A percentile compares a stretch with the other conserved stretches of the same genome.
These are phyloP conservation scores for Scaptomyza flava DNA, from an alignment of 2,888 invertebrate genomes.

Conservation along the genomic window DNA sequence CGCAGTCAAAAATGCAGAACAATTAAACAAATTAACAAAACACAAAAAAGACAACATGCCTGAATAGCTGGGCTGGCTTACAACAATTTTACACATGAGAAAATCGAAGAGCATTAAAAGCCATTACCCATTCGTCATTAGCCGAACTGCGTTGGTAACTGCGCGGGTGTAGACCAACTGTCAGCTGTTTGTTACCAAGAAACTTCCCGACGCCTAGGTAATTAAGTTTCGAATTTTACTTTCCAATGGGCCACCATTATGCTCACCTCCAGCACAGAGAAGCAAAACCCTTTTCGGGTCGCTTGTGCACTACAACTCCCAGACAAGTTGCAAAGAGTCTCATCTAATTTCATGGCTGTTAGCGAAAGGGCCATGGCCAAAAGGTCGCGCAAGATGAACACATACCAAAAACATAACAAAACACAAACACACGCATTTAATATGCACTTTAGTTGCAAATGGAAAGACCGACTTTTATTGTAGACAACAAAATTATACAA, in stretches of 20 bases:
- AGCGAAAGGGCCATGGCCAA: constrained; percentile 71
- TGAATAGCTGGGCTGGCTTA: constrained; percentile 19
- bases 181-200: constrained; percentile 70
- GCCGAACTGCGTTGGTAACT: constrained; percentile 43
- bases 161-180: constrained; percentile 76
- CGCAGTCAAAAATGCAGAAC: constrained; percentile 66
- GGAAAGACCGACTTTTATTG: constrained; percentile 61
- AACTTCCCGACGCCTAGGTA: constrained; percentile 67
- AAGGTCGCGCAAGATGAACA: constrained; percentile 71
- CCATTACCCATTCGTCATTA: constrained; percentile 44
- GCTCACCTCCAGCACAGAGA: constrained; percentile 43
- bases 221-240: constrained; percentile 75
- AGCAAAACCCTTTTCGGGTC: constrained; percentile 66
- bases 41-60: constrained; percentile 38
- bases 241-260: constrained; percentile 65
- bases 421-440: constrained; percentile 52
- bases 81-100: constrained; percentile 76
- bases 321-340: constrained; percentile 56
- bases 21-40: constrained; percentile 78
- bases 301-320: constrained; percentile 56
- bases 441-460: constrained; percentile 58
- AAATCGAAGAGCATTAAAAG: constrained; percentile 73
- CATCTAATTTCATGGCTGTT: constrained; percentile 79
- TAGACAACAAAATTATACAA: constrained; percentile 62
- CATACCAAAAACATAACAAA: constrained; percentile 18